Evolutionary conservation across 2,113 vertebrate genomes (phyloP).

Genomic region (Anser brachyrhynchus): DNA sequence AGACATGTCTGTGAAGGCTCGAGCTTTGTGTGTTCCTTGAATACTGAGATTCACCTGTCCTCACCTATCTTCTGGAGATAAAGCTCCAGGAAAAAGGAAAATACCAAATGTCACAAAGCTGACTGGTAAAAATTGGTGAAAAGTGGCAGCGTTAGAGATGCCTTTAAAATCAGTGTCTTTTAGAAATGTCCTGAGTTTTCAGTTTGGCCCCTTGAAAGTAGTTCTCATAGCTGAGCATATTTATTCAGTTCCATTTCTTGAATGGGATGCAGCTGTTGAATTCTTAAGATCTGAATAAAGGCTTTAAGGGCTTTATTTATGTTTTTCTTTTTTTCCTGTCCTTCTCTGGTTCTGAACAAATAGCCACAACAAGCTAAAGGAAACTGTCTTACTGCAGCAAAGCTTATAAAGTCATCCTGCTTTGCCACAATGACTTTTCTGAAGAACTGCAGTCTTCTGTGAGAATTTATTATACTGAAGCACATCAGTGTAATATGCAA

Average conservation of each 20-base stretch:
- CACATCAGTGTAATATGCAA: neutral
- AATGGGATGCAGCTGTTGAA: slow-evolving; percentile 66
- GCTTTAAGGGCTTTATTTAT: slow-evolving; percentile 43
- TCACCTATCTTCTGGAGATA: neutral
- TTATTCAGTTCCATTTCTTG: slow-evolving; percentile 42
- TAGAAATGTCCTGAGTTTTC: neutral
- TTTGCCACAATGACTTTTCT: neutral
- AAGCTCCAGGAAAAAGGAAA: slow-evolving; percentile 3
- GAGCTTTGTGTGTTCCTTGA: neutral
- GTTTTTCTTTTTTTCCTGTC: neutral
- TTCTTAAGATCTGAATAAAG: slow-evolving; percentile 58
- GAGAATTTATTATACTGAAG: neutral
- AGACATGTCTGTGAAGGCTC: neutral
- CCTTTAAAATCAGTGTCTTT: neutral
- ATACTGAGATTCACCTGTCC: neutral
- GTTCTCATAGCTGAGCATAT: slow-evolving; percentile 15
- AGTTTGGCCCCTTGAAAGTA: neutral
- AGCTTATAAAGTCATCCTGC: neutral
- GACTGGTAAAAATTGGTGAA: neutral
- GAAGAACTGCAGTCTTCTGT: neutral
- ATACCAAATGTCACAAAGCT: neutral
- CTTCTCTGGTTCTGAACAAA: neutral
- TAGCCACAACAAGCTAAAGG: neutral
- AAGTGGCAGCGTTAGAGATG: neutral
- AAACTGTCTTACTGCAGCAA: neutral